phyloP scores from a whole-genome alignment of 2,888 invertebrate species.

The Galeruca laticollis region DNA sequence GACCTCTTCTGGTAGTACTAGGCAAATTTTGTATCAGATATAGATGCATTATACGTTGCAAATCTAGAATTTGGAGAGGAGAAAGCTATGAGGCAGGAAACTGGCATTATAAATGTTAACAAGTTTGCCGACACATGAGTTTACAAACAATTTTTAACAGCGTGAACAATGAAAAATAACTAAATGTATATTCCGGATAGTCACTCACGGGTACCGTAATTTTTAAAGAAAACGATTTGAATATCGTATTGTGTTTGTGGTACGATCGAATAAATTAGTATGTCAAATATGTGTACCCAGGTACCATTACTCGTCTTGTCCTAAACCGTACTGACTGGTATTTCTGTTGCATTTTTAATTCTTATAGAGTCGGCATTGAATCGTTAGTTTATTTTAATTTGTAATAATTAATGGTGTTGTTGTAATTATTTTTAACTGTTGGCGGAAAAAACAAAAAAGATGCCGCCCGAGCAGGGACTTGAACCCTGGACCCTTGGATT shows the following conservation, averaged over 20 bases:
- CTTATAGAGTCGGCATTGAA: background rate
- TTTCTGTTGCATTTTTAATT: slow-evolving; percentile 14
- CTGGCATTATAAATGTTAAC: slow-evolving; percentile 24
- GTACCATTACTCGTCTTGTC: slow-evolving; percentile 23
- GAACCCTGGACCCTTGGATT: slow-evolving; percentile 84
- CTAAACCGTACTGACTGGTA: slow-evolving; percentile 13
- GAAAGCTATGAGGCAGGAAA: slow-evolving; percentile 34
- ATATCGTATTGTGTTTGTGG: slow-evolving; percentile 29
- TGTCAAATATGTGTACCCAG: slow-evolving; percentile 26
- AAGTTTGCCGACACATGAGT: slow-evolving; percentile 19
- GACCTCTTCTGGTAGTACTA: slow-evolving; percentile 21
- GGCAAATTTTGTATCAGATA: slow-evolving; percentile 26
- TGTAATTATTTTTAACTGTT: slow-evolving; percentile 10
- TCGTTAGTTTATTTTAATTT: slow-evolving; percentile 11
- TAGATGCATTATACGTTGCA: slow-evolving; percentile 27
- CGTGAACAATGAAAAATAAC: slow-evolving; percentile 29
- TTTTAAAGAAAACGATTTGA: slow-evolving; percentile 33
- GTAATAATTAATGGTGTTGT: background rate
- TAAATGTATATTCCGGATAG: slow-evolving; percentile 19
- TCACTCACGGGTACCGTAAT: slow-evolving; percentile 31
- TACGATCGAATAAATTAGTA: slow-evolving; percentile 32
- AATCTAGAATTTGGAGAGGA: slow-evolving; percentile 31
- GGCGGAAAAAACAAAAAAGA: slow-evolving; percentile 57
- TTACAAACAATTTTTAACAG: slow-evolving; percentile 15
- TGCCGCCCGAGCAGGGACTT: slow-evolving; percentile 79